phyloP scores from a whole-genome alignment of 2,113 vertebrate species.

The Polypterus senegalus region DNA sequence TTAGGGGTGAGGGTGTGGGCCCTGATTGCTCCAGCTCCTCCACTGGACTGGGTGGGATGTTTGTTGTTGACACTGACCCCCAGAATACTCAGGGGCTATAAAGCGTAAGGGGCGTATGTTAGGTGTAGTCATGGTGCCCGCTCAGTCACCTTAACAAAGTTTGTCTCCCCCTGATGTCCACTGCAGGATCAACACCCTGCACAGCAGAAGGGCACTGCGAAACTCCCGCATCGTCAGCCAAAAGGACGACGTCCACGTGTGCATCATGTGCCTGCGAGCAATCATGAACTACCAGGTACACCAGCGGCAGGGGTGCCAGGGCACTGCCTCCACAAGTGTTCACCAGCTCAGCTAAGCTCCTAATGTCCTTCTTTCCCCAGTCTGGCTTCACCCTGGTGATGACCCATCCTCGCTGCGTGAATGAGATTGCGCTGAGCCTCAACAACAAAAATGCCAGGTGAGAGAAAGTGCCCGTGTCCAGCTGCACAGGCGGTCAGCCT shows the following conservation, averaged over 20 bases:
- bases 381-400: slow-evolving; percentile 92
- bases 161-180: slow-evolving; percentile 7
- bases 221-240: slow-evolving; percentile 59
- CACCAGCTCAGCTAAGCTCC: background rate
- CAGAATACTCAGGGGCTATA: too few species aligned
- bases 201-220: slow-evolving; percentile 67
- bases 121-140: too few species aligned
- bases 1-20: too few species aligned
- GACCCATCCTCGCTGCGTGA: slow-evolving; percentile 86
- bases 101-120: too few species aligned
- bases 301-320: background rate
- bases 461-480: slow-evolving; percentile 11
- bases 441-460: slow-evolving; percentile 89
- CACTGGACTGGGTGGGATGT: too few species aligned
- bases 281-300: slow-evolving; percentile 99
- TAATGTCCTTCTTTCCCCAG: slow-evolving; percentile 34
- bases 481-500: background rate
- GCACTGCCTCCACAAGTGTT: background rate
- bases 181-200: slow-evolving; percentile 42
- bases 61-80: too few species aligned
- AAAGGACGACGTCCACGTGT: slow-evolving; percentile 86
- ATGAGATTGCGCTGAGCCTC: slow-evolving; percentile 88
- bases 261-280: slow-evolving; percentile 91
- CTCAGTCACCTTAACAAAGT: background rate
- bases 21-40: too few species aligned